Base-by-base conservation (phyloP, 2,797 vertebrate genomes). In the Periparus ater region DNA sequence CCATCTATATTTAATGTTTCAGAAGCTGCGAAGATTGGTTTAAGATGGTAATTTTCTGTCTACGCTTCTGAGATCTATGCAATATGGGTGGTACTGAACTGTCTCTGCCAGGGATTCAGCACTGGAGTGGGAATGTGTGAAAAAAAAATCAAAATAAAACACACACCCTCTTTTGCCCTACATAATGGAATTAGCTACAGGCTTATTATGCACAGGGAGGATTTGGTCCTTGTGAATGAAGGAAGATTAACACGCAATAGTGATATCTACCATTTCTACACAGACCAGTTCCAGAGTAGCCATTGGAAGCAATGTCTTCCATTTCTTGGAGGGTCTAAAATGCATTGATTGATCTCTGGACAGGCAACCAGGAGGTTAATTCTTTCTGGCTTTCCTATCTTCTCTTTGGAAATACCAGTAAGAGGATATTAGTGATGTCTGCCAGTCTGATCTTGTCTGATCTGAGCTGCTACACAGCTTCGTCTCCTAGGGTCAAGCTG, bases 21-120 rank as follows among this genome's bases (percentile, higher is more conserved):
- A 62, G 67, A 94, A 91, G 78, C 94, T 84, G 86, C 2, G 1
- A 92, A 94, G 88, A 97, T 89, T 91, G 91, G 87, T 93, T 97
- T 97, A 94, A 97, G 91, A 95, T 92, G 93, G 60, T 95, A 94
- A 95, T 96, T 97, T 97, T 96, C 94, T 96, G 55, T 96, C 94
- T 96, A 51, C 14, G 9, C 30, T 87, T 89, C 77, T 62, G 62
- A 86, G 81, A 86, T 91, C 85, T 93, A 12, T 20, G 40, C 55
- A 75, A 67, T 87, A 71, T 88, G 93, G 88, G 77, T 17, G 27
- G 81, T 66, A 58, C 85, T 70, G 40, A 90, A 51, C 85, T 93
- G 93, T 89, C 92, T 82, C 53, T 89, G 50, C 50, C 68, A 76
- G 83, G 62, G 61, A 85, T 63, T 91, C 72, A 67, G 70, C 45